Base-by-base conservation (phyloP, 2,113 vertebrate species). In the Urocolius indicus region DNA sequence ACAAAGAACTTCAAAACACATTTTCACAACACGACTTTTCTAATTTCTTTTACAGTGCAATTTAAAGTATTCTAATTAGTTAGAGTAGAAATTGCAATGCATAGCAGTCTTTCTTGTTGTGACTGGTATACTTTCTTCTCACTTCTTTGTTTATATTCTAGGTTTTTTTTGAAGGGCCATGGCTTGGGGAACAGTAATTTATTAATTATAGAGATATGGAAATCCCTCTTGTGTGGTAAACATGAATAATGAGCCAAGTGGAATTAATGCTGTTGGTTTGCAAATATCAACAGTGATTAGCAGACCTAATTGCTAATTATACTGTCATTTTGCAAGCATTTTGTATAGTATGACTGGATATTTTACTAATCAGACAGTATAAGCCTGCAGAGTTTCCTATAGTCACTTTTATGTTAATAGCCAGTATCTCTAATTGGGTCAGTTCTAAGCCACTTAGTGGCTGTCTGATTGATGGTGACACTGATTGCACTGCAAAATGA, bases 221-320 rank as follows among this genome's bases (percentile, higher is more conserved):
- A 96, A 68, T 86, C 49, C 22, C 27, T 93, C 34, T 32, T 41
- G 3, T 67, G 41, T 59, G 52, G 13, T 90, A 66, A 67, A 92
- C 80, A 52, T 67, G 63, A 74, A 54, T 78, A 65, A 49, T 71
- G 14, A 85, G 55, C 61, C 65, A 41, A 13, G 24, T 94, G 65
- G 55, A 86, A 84, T 74, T 90, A 86, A 63, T 90, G 36, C 46
- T 88, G 9, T 71, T 74, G 48, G 24, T 76, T 94, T 96, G 65
- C 48, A 92, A 77, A 29, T 84, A 84, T 72, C 72, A 84, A 8
- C 52, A 57, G 38, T 77, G 72, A 88, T 92, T 93, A 90, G 55
- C 36, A 88, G 45, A 55, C 55, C 55, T 90, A 84, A 86, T 65
- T 92, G 48, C 57, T 91, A 65, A 86, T 95, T 88, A 71, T 38